Evolutionary conservation across 2,113 vertebrate species (phyloP), one percentile per base, ranked within the genome.

Genomic region (Dicerorhinus sumatrensis): DNA sequence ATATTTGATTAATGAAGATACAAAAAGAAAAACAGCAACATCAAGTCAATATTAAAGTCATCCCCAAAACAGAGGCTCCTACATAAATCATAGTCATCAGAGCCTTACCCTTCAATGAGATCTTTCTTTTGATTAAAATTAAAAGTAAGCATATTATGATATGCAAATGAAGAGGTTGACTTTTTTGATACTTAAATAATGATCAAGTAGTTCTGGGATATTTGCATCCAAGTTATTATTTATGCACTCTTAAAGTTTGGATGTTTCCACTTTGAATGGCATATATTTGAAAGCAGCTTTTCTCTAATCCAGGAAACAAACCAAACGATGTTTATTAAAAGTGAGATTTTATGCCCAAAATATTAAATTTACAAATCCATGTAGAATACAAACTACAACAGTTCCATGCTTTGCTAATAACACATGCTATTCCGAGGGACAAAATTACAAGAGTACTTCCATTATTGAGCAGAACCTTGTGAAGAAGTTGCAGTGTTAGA

Each of bases 361-460:
- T 29, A 84, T 96, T 39, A 81, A 69, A 87, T 89, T 86, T 75
- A 39, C 62, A 87, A 92, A 77, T 77, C 81, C 10, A n/a, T 25
- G 36, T n/a, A 58, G 70, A 77, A 56, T 12, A 39, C 20, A 17
- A 46, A 46, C 51, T 67, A n/a, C 11, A n/a, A 46, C 27, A 81
- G 63, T 33, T 39, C 23, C 9, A 2, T 25, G 72, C 33, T 18
- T 51, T 87, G 72, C 31, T 48, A 21, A 54, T 63, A 42, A 62
- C 62, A 9, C n/a, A n/a, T 3, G 56, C 70, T 89, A 0, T 84
- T 70, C 63, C n/a, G 16, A 31, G 79, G n/a, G 17, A 83, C 31
- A 46, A 20, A 29, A 86, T 8, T 11, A n/a, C 2, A 14, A 63
- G 36, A 20, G 5, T 11, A 11, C 5, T 25, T 67, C 9, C 65